Evolutionary conservation across 2,797 vertebrate species (phyloP), one percentile per base, ranked within the genome.

Genomic region (Gymnothorax javanicus): DNA sequence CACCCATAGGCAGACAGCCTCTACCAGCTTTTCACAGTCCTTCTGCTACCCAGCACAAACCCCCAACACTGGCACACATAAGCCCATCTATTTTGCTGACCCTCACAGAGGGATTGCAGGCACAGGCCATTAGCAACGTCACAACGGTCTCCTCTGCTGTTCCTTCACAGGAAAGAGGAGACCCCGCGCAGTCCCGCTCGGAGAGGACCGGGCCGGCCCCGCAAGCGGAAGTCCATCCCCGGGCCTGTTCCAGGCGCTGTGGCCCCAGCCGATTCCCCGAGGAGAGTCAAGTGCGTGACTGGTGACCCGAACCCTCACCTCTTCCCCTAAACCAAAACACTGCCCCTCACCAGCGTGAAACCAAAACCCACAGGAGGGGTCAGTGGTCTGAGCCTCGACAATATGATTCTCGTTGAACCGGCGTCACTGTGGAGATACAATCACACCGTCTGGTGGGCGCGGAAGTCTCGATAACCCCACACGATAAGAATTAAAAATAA

Each of bases 161-260:
- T 87, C 91, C 90, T 90, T 85, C 82, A 33, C 94, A 99, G 98
- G 94, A 97, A 97, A 89, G 98, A 99, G 0, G 98, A 99, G 94
- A 97, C 96, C 88, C 97, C 97, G 0, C 95, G 98, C 69, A 99
- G 98, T 92, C 98, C 98, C 0, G 98, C 97, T 0, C 94, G 98
- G 7, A 95, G 98, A 0, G 98, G 98, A 4, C 98, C 98, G 0
- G 98, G 98, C 2, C 95, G 98, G 89, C 98, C 98, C 0, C 95
- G 98, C 93, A 99, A 99, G 89, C 94, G 97, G 89, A 99, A 98
- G 89, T 94, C 95, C 84, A 90, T 94, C 88, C 91, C 94, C 77
- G 90, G 91, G 73, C 73, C 73, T 8, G 8, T 77, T 79, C 88
- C 94, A 17, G 92, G 94, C 89, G 92, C 92, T 3, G 90, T 93